These are phyloP conservation scores for Aphelenchoides bicaudatus DNA, from an alignment of 2,888 invertebrate genomes.

Conservation along the genomic window DNA sequence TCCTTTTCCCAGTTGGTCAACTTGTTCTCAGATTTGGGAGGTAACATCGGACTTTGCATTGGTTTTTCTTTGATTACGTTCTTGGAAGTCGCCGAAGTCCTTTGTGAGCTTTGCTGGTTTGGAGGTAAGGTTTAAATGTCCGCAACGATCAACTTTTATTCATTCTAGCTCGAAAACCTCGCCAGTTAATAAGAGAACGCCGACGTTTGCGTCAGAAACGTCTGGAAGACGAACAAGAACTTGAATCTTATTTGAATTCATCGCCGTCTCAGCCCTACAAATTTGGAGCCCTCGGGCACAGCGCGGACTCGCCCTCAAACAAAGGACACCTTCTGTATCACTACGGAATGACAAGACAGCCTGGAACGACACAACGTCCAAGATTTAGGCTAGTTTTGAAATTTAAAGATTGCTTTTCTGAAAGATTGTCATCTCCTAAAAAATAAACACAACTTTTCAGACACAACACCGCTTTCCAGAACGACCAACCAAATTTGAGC, in stretches of 20 bases:
- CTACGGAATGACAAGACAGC: too few relatives aligned
- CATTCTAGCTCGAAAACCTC: constrained; percentile 9
- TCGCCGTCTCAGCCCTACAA: neutral
- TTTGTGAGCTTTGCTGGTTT: constrained; percentile 32
- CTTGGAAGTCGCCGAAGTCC: constrained; percentile 52
- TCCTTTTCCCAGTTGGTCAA: constrained; percentile 53
- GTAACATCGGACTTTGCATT: constrained; percentile 61
- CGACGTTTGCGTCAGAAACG: constrained; percentile 10
- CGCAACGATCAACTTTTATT: neutral
- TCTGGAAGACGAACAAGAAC: constrained; percentile 4
- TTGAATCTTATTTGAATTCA: constrained; percentile 4
- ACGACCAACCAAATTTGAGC: too few relatives aligned
- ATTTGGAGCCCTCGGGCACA: too few relatives aligned
- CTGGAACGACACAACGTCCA: too few relatives aligned
- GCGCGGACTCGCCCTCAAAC: too few relatives aligned
- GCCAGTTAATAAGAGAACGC: neutral
- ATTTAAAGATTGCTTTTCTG: too few relatives aligned
- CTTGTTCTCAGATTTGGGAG: constrained; percentile 60
- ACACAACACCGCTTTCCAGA: too few relatives aligned
- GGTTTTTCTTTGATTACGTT: constrained; percentile 60
- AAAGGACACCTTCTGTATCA: too few relatives aligned
- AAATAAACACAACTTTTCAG: too few relatives aligned
- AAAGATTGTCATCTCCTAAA: too few relatives aligned
- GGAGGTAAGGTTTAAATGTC: constrained; percentile 14
- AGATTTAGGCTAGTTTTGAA: too few relatives aligned